Percentiles rank a stretch among this genome's conserved stretches.
Evolutionary conservation across 1,140 invertebrate species (phyloP).

Genomic region (Drosophila repletoides): DNA sequence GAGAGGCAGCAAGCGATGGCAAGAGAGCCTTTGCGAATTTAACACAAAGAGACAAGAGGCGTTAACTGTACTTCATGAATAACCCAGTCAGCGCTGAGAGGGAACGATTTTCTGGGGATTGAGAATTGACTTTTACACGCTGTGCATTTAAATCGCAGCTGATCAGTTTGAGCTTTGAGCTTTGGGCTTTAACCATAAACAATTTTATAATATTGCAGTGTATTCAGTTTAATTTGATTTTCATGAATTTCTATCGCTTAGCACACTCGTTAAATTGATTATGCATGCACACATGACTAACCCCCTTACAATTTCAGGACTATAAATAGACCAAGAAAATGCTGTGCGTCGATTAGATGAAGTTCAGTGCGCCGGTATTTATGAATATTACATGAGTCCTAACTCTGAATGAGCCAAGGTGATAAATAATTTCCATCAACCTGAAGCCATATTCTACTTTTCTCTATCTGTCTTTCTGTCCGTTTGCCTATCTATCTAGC

Average conservation of each 20-base stretch:
- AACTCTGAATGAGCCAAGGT: constrained; percentile 28
- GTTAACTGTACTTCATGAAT: constrained; percentile 27
- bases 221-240: constrained; percentile 60
- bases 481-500: no score
- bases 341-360: constrained; percentile 57
- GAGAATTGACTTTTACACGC: constrained; percentile 24
- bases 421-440: constrained; percentile 63
- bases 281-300: constrained; percentile 47
- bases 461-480: no score
- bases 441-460: constrained; percentile 60
- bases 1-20: constrained; percentile 5
- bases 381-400: constrained; percentile 71
- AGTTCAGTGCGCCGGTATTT: constrained; percentile 43
- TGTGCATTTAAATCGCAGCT: constrained; percentile 62
- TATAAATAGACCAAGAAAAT: constrained; percentile 59
- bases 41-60: constrained; percentile 36
- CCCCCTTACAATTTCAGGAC: constrained; percentile 5
- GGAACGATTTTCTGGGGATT: background rate
- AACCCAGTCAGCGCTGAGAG: background rate
- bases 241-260: constrained; percentile 49
- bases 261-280: constrained; percentile 64
- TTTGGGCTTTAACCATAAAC: constrained; percentile 37
- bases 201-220: constrained; percentile 40
- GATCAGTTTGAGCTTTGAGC: constrained; percentile 41
- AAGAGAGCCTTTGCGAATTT: constrained; percentile 5